phyloP scores from a whole-genome alignment of 35 echinoderm and acorn worm genomes.

The Acanthaster planci region DNA sequence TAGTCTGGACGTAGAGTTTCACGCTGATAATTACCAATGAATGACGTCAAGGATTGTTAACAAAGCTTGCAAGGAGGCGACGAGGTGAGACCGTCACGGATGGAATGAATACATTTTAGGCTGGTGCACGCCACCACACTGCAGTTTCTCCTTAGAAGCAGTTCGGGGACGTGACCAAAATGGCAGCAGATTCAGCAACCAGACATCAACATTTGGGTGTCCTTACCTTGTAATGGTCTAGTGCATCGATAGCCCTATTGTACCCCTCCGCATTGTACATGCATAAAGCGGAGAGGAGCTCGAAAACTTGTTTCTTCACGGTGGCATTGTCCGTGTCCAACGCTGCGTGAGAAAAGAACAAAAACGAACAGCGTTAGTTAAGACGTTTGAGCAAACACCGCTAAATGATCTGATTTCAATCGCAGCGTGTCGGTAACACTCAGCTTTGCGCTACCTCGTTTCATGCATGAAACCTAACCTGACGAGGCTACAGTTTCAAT shows the following conservation, averaged over 20 bases:
- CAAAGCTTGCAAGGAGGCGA: no score
- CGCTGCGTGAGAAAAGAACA: constrained; percentile 51
- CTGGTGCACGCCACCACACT: no score
- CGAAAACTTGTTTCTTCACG: constrained; percentile 92
- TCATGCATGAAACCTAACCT: neutral
- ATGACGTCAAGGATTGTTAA: no score
- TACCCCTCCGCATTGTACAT: constrained; percentile 78
- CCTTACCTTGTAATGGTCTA: constrained; percentile 94
- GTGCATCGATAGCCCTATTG: constrained; percentile 71
- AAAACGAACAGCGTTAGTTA: constrained; percentile 19
- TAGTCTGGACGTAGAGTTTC: no score
- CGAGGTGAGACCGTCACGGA: no score
- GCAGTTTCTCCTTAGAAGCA: no score
- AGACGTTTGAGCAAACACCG: neutral
- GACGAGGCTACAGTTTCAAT: neutral
- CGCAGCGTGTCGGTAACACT: neutral
- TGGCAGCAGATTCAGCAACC: no score
- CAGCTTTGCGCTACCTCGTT: neutral
- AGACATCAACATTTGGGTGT: no score
- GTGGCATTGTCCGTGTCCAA: constrained; percentile 74
- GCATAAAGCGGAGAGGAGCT: constrained; percentile 90
- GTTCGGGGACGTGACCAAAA: no score
- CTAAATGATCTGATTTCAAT: neutral
- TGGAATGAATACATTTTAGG: no score
- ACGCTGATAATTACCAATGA: no score